Evolutionary conservation across 2,113 vertebrate species (phyloP).

Genomic region (Thamnophis sirtalis): DNA sequence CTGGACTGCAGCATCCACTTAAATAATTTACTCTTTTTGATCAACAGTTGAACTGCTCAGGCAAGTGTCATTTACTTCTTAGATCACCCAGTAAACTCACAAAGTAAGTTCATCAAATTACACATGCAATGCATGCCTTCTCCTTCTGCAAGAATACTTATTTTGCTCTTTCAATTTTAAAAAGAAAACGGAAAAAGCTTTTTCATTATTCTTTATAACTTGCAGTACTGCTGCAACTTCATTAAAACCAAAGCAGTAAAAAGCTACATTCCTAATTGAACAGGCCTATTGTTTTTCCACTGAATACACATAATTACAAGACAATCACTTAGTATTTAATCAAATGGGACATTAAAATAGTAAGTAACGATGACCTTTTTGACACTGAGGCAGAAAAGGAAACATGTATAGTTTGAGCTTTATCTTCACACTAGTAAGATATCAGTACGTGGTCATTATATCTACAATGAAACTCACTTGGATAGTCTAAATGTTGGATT

Average conservation of each 20-base stretch:
- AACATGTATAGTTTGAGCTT: constrained; percentile 33
- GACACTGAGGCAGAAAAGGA: constrained; percentile 49
- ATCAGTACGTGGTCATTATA: not conserved
- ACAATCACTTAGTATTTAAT: constrained; percentile 65
- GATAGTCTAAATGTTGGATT: not conserved
- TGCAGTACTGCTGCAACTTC: constrained; percentile 55
- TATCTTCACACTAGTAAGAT: constrained; percentile 25
- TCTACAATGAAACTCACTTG: not conserved
- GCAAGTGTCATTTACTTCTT: constrained; percentile 68
- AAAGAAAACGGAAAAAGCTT: constrained; percentile 18
- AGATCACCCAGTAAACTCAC: constrained; percentile 71
- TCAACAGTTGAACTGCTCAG: constrained; percentile 71
- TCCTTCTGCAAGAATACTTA: constrained; percentile 80
- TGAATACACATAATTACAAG: constrained; percentile 65
- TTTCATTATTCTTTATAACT: constrained; percentile 55
- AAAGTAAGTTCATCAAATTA: constrained; percentile 87
- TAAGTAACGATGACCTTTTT: constrained; percentile 61
- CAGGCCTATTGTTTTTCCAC: constrained; percentile 59
- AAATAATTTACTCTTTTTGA: constrained; percentile 82
- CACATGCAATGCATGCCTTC: constrained; percentile 75
- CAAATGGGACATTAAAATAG: constrained; percentile 66
- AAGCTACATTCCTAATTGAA: constrained; percentile 66
- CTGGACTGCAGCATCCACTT: constrained; percentile 76
- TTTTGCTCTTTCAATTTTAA: constrained; percentile 69
- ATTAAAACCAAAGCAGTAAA: constrained; percentile 56